These are phyloP conservation scores for Therioaphis trifolii DNA, from an alignment of 2,888 invertebrate species.

Conservation along the genomic window DNA sequence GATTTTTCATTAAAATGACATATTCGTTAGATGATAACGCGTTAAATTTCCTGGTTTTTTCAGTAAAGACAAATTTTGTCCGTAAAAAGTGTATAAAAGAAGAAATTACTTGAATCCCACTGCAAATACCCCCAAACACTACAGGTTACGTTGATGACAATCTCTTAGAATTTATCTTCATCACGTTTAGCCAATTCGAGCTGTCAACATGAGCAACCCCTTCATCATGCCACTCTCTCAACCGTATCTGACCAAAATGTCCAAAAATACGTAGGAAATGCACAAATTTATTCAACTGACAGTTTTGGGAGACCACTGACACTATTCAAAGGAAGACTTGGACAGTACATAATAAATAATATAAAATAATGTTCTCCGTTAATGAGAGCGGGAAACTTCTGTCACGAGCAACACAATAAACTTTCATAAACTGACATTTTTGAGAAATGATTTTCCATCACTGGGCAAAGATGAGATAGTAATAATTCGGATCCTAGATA, in stretches of 20 bases:
- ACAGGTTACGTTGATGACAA: conserved; percentile 3
- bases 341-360: conserved; percentile 39
- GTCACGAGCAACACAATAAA: conserved; percentile 28
- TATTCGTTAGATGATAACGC: not conserved
- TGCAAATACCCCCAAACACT: not conserved
- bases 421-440: conserved; percentile 26
- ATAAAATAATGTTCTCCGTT: conserved; percentile 33
- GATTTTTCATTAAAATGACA: conserved; percentile 4
- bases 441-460: conserved; percentile 29
- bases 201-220: conserved; percentile 38
- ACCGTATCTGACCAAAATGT: conserved; percentile 25
- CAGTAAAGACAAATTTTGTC: not conserved
- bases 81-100: conserved; percentile 13
- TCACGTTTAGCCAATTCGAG: conserved; percentile 46
- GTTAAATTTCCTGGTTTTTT: not conserved
- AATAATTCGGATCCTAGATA: not conserved
- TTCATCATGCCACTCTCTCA: not conserved
- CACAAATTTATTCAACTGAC: conserved; percentile 42
- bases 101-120: conserved; percentile 30
- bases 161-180: conserved; percentile 56
- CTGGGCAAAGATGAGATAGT: not conserved
- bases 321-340: not conserved
- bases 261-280: conserved; percentile 44
- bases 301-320: not conserved
- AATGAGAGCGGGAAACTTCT: conserved; percentile 38